Conservation (phyloP, 2,888 invertebrate species). For the Cephus pulcher region DNA sequence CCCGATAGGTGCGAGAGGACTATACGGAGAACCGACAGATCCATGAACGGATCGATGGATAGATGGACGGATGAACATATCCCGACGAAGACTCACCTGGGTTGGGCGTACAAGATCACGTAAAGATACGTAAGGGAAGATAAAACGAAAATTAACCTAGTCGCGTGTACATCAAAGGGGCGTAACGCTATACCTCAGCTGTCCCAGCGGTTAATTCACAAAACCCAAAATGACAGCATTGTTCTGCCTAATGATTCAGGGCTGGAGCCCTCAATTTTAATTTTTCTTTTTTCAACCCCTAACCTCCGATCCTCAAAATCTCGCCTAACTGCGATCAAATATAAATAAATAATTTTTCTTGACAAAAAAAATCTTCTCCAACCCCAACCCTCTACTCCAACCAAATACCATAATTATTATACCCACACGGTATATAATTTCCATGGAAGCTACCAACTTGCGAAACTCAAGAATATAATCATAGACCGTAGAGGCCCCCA, state of each 20-base stretch:
- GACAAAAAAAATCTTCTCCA: neutral
- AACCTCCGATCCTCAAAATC: neutral
- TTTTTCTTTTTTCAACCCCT: neutral
- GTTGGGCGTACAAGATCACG: conserved; percentile 37
- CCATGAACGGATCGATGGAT: conserved; percentile 3
- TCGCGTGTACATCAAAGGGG: conserved; percentile 56
- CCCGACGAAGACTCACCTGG: conserved; percentile 25
- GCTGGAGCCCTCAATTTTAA: neutral
- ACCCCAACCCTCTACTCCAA: neutral
- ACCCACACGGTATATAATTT: neutral
- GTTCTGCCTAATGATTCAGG: conserved; percentile 26
- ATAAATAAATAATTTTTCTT: neutral
- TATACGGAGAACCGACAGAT: neutral
- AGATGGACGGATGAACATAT: conserved; percentile 21
- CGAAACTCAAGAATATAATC: conserved; percentile 60
- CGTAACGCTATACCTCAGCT: conserved; percentile 59
- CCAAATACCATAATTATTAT: neutral
- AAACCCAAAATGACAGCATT: conserved; percentile 42
- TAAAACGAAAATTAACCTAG: conserved; percentile 31
- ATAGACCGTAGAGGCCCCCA: conserved; percentile 43
- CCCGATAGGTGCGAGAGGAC: neutral
- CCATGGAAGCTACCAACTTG: conserved; percentile 35
- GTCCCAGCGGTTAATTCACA: conserved; percentile 56
- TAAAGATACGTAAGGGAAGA: conserved; percentile 40
- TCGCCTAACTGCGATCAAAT: neutral